Percentiles rank a stretch among this genome's conserved stretches.
Evolutionary conservation across 2,888 invertebrate species (phyloP).

Genomic region (Elysia crispata): DNA sequence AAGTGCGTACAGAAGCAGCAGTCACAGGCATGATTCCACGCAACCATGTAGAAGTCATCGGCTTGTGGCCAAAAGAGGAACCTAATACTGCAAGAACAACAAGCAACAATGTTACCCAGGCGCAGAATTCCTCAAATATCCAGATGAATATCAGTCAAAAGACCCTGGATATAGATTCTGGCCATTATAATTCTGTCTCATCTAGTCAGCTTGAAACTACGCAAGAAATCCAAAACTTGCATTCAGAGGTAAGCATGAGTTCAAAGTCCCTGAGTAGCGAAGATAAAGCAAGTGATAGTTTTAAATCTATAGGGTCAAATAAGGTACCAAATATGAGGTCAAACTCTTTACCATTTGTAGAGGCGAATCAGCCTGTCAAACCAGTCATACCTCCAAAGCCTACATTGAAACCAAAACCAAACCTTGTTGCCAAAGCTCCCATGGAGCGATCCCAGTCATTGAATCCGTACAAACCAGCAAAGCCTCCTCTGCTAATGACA

Average conservation of each 20-base stretch:
- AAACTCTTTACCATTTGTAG: neutral
- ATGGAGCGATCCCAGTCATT: slow-evolving; percentile 37
- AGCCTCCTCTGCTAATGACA: slow-evolving; percentile 52
- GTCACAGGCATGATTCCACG: slow-evolving; percentile 75
- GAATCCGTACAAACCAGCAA: slow-evolving; percentile 58
- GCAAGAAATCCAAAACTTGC: neutral
- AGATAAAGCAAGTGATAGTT: neutral
- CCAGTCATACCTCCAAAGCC: slow-evolving; percentile 25
- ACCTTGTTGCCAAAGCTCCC: slow-evolving; percentile 67
- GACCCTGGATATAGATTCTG: too few species aligned
- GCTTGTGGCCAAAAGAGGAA: slow-evolving; percentile 33
- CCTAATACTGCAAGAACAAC: too few species aligned
- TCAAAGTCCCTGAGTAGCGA: neutral
- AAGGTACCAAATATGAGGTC: neutral
- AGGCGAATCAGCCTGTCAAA: slow-evolving; percentile 6
- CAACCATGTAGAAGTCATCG: slow-evolving; percentile 72
- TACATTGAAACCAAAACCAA: slow-evolving; percentile 30
- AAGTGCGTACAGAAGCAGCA: slow-evolving; percentile 74
- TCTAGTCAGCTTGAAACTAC: too few species aligned
- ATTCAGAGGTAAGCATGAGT: neutral
- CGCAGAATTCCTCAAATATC: too few species aligned
- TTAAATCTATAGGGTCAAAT: neutral
- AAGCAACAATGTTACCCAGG: too few species aligned
- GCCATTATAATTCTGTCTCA: too few species aligned
- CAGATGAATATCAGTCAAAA: too few species aligned